Percentiles rank a stretch among this genome's conserved stretches.
phyloP scores from a whole-genome alignment of 2,888 invertebrate species.

The Drosophila tripunctata region DNA sequence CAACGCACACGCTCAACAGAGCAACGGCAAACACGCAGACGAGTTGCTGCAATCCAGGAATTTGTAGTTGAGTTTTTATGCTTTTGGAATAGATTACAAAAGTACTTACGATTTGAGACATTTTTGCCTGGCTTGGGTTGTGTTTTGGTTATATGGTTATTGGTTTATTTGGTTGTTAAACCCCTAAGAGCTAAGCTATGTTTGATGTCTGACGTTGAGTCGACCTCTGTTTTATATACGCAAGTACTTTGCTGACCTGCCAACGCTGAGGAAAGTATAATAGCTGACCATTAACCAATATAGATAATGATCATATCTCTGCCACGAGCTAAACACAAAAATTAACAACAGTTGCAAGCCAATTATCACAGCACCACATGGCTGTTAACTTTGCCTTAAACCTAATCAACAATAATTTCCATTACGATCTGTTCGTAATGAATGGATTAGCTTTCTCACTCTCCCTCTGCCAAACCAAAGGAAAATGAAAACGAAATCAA shows the following conservation, averaged over 20 bases:
- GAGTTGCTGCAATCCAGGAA: constrained; percentile 61
- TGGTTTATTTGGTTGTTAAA: constrained; percentile 57
- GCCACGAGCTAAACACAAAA: constrained; percentile 59
- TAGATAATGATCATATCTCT: constrained; percentile 55
- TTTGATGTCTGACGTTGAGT: constrained; percentile 59
- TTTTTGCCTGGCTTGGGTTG: constrained; percentile 63
- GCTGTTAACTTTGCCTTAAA: constrained; percentile 11
- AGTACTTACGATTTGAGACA: constrained; percentile 78
- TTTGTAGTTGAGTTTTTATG: neutral
- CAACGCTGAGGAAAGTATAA: constrained; percentile 56
- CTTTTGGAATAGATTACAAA: neutral
- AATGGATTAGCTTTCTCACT: constrained; percentile 32
- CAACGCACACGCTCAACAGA: constrained; percentile 32
- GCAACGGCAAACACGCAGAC: constrained; percentile 44
- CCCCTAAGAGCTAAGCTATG: constrained; percentile 71
- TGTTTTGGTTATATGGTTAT: constrained; percentile 27
- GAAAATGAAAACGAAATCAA: constrained; percentile 35
- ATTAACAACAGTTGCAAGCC: constrained; percentile 72
- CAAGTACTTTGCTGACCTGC: constrained; percentile 5
- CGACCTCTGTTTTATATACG: constrained; percentile 61
- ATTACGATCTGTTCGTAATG: constrained; percentile 42
- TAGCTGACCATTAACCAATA: constrained; percentile 55
- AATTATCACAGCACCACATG: constrained; percentile 62
- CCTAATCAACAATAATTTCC: constrained; percentile 47
- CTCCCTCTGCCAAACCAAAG: constrained; percentile 2